A percentile compares a stretch with the other conserved stretches of the same genome.
Conservation (phyloP, 2,113 vertebrate genomes). For the Nymphicus hollandicus region DNA sequence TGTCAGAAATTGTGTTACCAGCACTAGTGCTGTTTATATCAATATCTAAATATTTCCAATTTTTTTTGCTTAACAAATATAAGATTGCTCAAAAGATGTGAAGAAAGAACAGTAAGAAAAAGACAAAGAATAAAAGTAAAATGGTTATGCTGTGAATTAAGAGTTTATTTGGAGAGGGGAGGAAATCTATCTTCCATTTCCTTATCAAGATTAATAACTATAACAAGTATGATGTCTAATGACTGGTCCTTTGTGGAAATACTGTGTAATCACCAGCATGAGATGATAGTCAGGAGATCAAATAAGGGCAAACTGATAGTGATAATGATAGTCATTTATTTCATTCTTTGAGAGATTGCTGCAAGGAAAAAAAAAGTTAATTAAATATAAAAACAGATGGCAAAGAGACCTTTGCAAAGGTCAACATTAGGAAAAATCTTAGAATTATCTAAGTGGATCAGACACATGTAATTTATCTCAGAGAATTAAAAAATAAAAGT, state of each 20-base stretch:
- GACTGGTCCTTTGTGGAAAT: background rate
- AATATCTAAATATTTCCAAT: background rate
- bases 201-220: background rate
- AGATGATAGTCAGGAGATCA: background rate
- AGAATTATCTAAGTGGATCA: constrained; percentile 37
- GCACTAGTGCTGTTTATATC: background rate
- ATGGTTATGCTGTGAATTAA: background rate
- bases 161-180: background rate
- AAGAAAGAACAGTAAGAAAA: background rate
- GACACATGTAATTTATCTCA: constrained; percentile 31
- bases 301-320: background rate
- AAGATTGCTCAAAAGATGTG: background rate
- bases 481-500: constrained; percentile 16
- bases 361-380: constrained; percentile 3
- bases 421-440: background rate
- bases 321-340: constrained; percentile 21
- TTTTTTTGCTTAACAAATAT: background rate
- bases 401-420: constrained; percentile 42
- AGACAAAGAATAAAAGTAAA: background rate
- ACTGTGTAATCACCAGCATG: background rate
- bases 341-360: constrained; percentile 17
- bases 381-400: constrained; percentile 58
- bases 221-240: background rate
- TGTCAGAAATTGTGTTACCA: background rate
- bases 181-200: background rate